Percentiles rank a stretch among this genome's conserved stretches.
Evolutionary conservation across 2,797 vertebrate species (phyloP).

Genomic region (Paramormyrops hopkinsi): DNA sequence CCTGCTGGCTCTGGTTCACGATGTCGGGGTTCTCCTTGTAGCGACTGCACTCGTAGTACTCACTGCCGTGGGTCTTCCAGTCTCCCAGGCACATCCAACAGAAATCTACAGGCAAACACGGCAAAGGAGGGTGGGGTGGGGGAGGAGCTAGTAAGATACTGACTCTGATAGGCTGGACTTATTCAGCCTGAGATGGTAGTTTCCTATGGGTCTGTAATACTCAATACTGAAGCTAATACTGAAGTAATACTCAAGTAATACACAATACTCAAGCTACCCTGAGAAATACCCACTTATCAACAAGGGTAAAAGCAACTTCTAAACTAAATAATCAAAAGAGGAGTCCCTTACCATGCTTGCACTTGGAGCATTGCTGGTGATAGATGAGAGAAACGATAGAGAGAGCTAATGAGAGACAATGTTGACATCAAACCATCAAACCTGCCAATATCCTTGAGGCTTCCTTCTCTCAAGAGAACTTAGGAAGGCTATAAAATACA

Average conservation of each 20-base stretch:
- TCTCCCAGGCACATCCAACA: constrained; percentile 99
- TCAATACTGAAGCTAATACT: background rate
- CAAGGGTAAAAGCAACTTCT: background rate
- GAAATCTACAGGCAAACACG: constrained; percentile 70
- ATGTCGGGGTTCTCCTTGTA: constrained; percentile 99
- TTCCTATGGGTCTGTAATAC: background rate
- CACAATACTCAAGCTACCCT: background rate
- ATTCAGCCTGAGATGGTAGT: background rate
- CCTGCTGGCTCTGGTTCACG: constrained; percentile 99
- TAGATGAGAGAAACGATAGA: constrained; percentile 46
- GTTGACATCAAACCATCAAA: background rate
- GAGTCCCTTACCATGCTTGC: constrained; percentile 88
- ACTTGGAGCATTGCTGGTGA: constrained; percentile 98
- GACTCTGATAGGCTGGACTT: background rate
- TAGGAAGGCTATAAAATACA: background rate
- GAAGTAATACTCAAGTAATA: background rate
- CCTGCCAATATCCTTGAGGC: background rate
- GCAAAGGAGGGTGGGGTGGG: background rate
- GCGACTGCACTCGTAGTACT: constrained; percentile 98
- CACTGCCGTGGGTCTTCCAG: constrained; percentile 98
- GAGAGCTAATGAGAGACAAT: background rate
- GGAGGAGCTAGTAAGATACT: background rate
- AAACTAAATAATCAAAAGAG: background rate
- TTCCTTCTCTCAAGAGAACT: background rate
- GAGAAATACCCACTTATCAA: background rate